Evolutionary conservation across 2,113 vertebrate genomes (phyloP).

Genomic region (Phyllopteryx taeniolatus): DNA sequence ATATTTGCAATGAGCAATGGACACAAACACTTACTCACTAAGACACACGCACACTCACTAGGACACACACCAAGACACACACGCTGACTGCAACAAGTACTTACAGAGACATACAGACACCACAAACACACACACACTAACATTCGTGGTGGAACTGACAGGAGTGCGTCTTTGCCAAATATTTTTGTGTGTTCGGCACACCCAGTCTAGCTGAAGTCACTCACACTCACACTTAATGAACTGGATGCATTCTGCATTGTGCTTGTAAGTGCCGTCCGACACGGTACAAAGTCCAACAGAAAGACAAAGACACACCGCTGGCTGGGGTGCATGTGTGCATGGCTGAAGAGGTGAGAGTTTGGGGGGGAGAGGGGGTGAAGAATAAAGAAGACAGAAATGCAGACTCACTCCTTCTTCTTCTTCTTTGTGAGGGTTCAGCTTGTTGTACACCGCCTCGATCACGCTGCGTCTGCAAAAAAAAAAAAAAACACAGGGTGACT

Average conservation of each 20-base stretch:
- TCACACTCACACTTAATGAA: too few relatives aligned
- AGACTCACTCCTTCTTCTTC: constrained; percentile 95
- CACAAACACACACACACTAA: background rate
- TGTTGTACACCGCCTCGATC: constrained; percentile 98
- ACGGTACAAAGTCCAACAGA: background rate
- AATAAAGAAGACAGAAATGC: constrained; percentile 9
- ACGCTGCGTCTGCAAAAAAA: constrained; percentile 85
- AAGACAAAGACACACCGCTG: constrained; percentile 2
- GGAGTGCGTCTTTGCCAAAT: too few relatives aligned
- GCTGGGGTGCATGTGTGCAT: constrained; percentile 11
- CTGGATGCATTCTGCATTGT: too few relatives aligned
- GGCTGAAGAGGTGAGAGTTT: constrained; percentile 27
- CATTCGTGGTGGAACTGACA: too few relatives aligned
- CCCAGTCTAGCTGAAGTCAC: too few relatives aligned
- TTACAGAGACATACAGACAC: constrained; percentile 1
- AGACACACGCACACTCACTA: too few relatives aligned
- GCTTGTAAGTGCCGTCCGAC: background rate
- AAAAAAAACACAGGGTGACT: constrained; percentile 5
- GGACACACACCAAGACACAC: background rate
- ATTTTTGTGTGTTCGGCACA: too few relatives aligned
- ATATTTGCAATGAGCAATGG: constrained; percentile 31
- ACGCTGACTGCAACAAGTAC: background rate
- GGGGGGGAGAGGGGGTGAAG: background rate
- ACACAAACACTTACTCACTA: background rate
- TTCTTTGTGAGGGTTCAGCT: constrained; percentile 98